Percentiles rank a stretch among this genome's conserved stretches.
phyloP scores from a whole-genome alignment of 2,113 vertebrate species.

The Menura novaehollandiae region DNA sequence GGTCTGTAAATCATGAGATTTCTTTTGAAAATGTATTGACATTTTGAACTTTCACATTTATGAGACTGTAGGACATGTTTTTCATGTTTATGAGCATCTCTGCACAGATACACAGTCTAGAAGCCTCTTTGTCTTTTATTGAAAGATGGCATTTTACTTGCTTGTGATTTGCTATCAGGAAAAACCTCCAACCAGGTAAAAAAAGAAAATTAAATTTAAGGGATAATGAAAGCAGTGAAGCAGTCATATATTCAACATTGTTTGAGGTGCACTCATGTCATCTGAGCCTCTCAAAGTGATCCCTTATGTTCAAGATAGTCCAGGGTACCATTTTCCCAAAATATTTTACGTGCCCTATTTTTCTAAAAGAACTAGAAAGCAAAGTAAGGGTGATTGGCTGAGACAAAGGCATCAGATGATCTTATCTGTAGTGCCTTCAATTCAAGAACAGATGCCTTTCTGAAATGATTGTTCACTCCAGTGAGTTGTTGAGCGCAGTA shows the following conservation, averaged over 20 bases:
- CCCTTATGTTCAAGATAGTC: background rate
- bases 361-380: background rate
- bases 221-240: background rate
- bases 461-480: background rate
- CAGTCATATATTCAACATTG: background rate
- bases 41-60: background rate
- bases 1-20: background rate
- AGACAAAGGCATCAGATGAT: background rate
- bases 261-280: background rate
- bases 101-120: background rate
- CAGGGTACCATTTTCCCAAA: background rate
- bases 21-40: background rate
- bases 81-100: background rate
- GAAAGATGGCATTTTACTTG: background rate
- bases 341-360: background rate
- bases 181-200: background rate
- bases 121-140: background rate
- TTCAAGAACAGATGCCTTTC: background rate
- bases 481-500: background rate
- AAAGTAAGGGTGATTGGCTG: background rate
- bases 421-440: background rate
- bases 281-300: background rate
- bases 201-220: background rate
- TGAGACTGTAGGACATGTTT: background rate
- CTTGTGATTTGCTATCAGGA: background rate